Base-by-base conservation (phyloP, 2,888 invertebrate genomes). In the Temnothorax ravouxi region DNA sequence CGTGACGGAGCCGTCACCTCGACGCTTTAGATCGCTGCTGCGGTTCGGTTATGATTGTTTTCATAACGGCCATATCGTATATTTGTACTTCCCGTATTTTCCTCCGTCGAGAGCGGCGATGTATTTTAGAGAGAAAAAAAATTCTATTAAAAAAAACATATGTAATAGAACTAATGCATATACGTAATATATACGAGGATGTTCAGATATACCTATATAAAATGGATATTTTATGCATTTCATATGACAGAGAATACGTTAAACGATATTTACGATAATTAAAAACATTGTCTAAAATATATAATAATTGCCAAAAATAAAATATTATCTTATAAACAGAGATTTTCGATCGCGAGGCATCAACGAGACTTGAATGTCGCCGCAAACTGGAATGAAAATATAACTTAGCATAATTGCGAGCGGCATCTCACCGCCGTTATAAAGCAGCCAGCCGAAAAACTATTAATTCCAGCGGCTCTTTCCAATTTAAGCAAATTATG, bases 401-500 rank as follows among this genome's bases (percentile, higher is more conserved):
- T 72, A 71, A 80, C 71, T 80, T 47, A 80, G 21, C 47, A 56
- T 25, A 80, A 80, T 80, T 72, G 47, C 47, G 38, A 15, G 18
- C 18, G 15, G 50, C 34, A 76, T 75, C 77, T 62, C 56, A 67
- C 25, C 56, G 41, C 41, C 38, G 62, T 41, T 29, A 38, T 21
- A 59, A 61, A 74, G 21, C 44, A 38, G 29, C 15, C 67, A 21
- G 25, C 21, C 29, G 15, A 64, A 77, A 77, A 82, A 62, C 77
- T 82, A 74, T 82, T 75, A 76, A 82, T 76, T 50, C 52, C 41
- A 11, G 13, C 41, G 11, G 77, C 52, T 52, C 62, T 54, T 64
- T 62, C 34, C 41, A 77, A 75, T 75, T 76, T 82, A 76, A 64
- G 41, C 41, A 64, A 77, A 75, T 75, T 75, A 82, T 64, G 77